Percentiles rank a stretch among this genome's conserved stretches.
Evolutionary conservation across 2,888 invertebrate species (phyloP).

Genomic region (Tupiocoris notatus): DNA sequence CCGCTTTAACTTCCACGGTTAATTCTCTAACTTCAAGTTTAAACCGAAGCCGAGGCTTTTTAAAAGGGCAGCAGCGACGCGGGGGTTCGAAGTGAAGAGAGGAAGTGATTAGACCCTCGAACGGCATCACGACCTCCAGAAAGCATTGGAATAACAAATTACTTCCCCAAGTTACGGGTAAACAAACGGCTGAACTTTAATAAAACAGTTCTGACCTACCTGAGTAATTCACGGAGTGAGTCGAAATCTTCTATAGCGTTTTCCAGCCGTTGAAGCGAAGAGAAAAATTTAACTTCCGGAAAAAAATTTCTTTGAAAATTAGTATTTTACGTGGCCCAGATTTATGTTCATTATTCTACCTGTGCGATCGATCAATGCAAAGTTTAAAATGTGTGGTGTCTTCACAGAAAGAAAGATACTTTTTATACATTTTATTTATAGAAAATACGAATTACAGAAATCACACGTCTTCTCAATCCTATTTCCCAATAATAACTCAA

Average conservation of each 20-base stretch:
- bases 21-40: slow-evolving; percentile 25
- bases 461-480: too few relatives aligned
- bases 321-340: too few relatives aligned
- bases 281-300: neutral
- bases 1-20: slow-evolving; percentile 24
- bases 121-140: slow-evolving; percentile 20
- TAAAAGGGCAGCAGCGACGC: too few relatives aligned
- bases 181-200: slow-evolving; percentile 30
- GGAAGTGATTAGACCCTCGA: slow-evolving; percentile 33
- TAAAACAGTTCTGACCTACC: slow-evolving; percentile 23
- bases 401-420: too few relatives aligned
- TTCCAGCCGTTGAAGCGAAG: neutral
- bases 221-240: slow-evolving; percentile 9
- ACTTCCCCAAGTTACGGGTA: slow-evolving; percentile 30
- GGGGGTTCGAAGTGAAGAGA: neutral
- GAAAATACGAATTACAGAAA: too few relatives aligned
- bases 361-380: too few relatives aligned
- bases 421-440: too few relatives aligned
- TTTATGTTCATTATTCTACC: too few relatives aligned
- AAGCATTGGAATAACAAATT: slow-evolving; percentile 39
- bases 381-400: too few relatives aligned
- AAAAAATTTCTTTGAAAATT: too few relatives aligned
- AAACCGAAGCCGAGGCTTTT: slow-evolving; percentile 14
- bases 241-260: neutral
- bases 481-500: too few relatives aligned